Evolutionary conservation across 2,113 vertebrate species (phyloP), one percentile per base, ranked within the genome.

Genomic region (Fulica atra): DNA sequence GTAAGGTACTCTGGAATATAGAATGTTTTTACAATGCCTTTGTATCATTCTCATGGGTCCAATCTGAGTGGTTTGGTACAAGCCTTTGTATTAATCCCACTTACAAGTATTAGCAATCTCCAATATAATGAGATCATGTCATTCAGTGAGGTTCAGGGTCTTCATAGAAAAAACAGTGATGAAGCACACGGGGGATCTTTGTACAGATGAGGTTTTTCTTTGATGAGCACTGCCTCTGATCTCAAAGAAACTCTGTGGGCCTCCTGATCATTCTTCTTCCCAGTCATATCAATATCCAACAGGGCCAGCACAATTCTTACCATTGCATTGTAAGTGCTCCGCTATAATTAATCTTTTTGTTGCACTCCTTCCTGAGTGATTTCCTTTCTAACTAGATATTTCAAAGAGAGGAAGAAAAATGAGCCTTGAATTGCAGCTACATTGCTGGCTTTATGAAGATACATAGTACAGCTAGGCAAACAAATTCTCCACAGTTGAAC

Each of bases 331-430:
- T 46, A 91, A 92, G 64, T 57, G 63, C 40, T 89, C 53, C 63
- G 60, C 61, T 76, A 72, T 87, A 96, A 96, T 97, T 95, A 90
- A 65, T 94, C 82, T 92, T 94, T 94, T 77, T 94, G 77, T 93
- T 72, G 71, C 54, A 35, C 28, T 89, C 63, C 73, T 86, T 81
- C 88, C 59, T 89, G 81, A 96, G 57, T 86, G 81, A 86, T 93
- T 96, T 92, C 63, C 42, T 92, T 93, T 86, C 86, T 85, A 95
- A 88, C 65, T 88, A 95, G 51, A 48, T 90, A 91, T 88, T 96
- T 95, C 92, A 96, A 88, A 81, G 66, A 69, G 14, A 77, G 29
- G 66, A 93, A 92, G 44, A 88, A 93, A 96, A 96, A 94, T 46
- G 68, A 90, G 60, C 64, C 46, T 76, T 24, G 15, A 79, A 50